Evolutionary conservation across 2,888 invertebrate species (phyloP).

Genomic region (Stenurella melanura): DNA sequence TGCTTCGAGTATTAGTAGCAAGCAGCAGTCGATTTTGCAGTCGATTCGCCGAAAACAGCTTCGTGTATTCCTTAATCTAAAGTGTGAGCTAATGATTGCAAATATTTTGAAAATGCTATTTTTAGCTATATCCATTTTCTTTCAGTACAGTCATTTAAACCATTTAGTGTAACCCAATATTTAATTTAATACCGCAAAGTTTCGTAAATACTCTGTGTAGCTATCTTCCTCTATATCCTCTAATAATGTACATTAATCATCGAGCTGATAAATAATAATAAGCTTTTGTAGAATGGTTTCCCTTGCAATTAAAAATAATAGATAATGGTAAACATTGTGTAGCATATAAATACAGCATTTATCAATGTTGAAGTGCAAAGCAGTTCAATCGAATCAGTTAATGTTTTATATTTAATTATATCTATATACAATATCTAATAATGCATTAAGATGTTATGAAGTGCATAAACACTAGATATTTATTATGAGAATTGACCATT

Average conservation of each 20-base stretch:
- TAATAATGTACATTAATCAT: conserved; percentile 1
- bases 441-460: neutral
- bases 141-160: too few species aligned
- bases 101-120: too few species aligned
- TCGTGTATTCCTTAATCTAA: too few species aligned
- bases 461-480: neutral
- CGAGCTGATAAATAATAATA: conserved; percentile 16
- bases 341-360: conserved; percentile 38
- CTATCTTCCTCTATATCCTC: neutral
- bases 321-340: conserved; percentile 21
- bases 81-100: too few species aligned
- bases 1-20: too few species aligned
- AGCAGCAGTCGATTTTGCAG: too few species aligned
- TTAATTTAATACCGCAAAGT: too few species aligned
- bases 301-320: conserved; percentile 15
- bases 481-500: neutral
- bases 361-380: conserved; percentile 49
- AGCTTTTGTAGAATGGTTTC: conserved; percentile 7
- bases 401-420: conserved; percentile 9
- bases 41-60: too few species aligned
- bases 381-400: conserved; percentile 41
- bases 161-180: too few species aligned
- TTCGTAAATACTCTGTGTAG: too few species aligned
- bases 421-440: conserved; percentile 8
- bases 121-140: too few species aligned